phyloP scores from a whole-genome alignment of 2,797 vertebrate genomes.

The Sebastolobus altivelis region DNA sequence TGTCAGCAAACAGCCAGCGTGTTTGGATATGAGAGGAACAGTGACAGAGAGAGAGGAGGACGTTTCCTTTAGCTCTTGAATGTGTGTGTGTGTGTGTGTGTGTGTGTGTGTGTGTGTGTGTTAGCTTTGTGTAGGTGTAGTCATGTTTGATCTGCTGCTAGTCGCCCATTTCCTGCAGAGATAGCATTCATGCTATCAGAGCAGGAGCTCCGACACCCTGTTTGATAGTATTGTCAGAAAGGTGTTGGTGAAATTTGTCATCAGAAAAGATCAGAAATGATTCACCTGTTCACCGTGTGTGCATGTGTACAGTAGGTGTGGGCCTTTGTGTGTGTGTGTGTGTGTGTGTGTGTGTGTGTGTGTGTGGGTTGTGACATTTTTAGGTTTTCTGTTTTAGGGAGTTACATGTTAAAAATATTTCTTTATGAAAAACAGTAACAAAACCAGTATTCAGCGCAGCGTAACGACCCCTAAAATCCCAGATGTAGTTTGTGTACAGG shows the following conservation, averaged over 20 bases:
- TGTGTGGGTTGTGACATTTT: neutral
- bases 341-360: neutral
- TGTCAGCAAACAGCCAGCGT: neutral
- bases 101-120: neutral
- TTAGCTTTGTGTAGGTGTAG: neutral
- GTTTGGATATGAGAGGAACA: conserved; percentile 13
- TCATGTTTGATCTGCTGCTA: conserved; percentile 17
- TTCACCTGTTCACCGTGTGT: neutral
- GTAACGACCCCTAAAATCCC: neutral
- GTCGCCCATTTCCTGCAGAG: conserved; percentile 25
- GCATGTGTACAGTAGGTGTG: neutral
- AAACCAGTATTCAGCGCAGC: neutral
- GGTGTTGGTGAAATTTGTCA: neutral
- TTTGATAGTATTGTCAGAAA: conserved; percentile 20
- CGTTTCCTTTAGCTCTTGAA: conserved; percentile 14
- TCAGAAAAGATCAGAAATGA: conserved; percentile 8
- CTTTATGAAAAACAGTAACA: neutral
- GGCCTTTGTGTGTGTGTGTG: neutral
- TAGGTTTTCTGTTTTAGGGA: neutral
- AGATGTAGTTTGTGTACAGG: neutral
- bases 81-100: conserved; percentile 15
- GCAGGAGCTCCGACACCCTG: neutral
- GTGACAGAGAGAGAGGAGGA: neutral
- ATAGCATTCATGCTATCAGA: conserved; percentile 42
- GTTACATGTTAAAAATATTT: neutral